phyloP scores from a whole-genome alignment of 2,113 vertebrate genomes.

The Periophthalmodon schlosseri region DNA sequence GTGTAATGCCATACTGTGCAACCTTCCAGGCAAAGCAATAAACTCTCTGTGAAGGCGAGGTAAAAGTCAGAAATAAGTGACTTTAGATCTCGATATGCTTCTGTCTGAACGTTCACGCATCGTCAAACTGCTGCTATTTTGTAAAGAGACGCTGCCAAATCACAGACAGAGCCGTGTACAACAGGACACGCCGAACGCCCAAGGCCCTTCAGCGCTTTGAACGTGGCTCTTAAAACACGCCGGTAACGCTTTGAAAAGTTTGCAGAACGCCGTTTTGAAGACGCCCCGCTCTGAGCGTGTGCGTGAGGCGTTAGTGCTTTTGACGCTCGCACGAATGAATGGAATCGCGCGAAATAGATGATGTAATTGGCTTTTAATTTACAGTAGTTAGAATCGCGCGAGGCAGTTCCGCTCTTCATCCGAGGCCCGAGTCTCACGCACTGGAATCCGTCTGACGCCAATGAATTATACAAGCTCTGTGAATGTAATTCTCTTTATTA shows the following conservation, averaged over 20 bases:
- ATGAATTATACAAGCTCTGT: slow-evolving; percentile 70
- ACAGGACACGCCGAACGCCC: neutral
- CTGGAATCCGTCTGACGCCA: slow-evolving; percentile 63
- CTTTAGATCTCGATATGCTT: neutral
- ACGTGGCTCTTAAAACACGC: neutral
- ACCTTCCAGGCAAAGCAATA: neutral
- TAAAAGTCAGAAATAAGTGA: neutral
- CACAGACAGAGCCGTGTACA: neutral
- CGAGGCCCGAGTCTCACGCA: slow-evolving; percentile 56
- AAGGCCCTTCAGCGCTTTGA: neutral
- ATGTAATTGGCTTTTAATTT: slow-evolving; percentile 46
- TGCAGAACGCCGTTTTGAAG: neutral
- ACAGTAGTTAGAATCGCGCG: slow-evolving; percentile 45
- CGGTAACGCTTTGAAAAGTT: neutral
- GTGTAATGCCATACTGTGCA: neutral
- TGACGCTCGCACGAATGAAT: slow-evolving; percentile 12
- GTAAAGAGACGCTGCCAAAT: neutral
- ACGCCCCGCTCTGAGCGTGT: slow-evolving; percentile 1
- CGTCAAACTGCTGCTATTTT: neutral
- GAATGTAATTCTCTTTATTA: slow-evolving; percentile 76
- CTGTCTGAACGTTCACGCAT: neutral
- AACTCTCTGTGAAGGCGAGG: neutral
- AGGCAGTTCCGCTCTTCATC: slow-evolving; percentile 52
- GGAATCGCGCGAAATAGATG: slow-evolving; percentile 10
- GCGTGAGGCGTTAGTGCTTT: neutral